phyloP scores from a whole-genome alignment of 1,140 invertebrate genomes.

The Dinothrombium tinctorium region DNA sequence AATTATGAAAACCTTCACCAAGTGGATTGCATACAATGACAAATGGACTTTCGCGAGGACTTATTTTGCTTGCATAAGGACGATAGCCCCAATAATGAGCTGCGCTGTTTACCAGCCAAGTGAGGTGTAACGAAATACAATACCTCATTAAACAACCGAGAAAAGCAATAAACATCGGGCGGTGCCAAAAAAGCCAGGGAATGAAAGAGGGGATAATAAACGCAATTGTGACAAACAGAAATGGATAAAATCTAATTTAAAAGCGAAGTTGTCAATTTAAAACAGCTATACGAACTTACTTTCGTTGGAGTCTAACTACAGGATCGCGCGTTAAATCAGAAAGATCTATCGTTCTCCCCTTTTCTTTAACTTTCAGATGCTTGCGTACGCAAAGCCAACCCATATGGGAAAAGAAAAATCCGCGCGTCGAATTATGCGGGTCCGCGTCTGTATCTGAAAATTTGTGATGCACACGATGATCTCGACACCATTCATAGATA shows the following conservation, averaged over 20 bases:
- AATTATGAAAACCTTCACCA: conserved; percentile 30
- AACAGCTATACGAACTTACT: too few relatives aligned
- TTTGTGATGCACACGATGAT: conserved; percentile 14
- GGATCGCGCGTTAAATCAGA: conserved; percentile 63
- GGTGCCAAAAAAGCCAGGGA: conserved; percentile 57
- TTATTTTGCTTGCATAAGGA: conserved; percentile 50
- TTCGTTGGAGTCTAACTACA: conserved; percentile 63
- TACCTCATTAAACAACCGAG: conserved; percentile 60
- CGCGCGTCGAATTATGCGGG: conserved; percentile 12
- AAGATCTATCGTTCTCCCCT: conserved; percentile 61
- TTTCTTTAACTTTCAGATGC: conserved; percentile 62
- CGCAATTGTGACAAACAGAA: conserved; percentile 49
- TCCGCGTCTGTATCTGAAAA: conserved; percentile 14
- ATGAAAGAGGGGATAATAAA: conserved; percentile 61
- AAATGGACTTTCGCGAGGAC: conserved; percentile 25
- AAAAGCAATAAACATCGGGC: conserved; percentile 47
- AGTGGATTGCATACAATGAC: conserved; percentile 23
- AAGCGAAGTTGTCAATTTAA: too few relatives aligned
- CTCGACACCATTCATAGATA: conserved; percentile 10
- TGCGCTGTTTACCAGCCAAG: conserved; percentile 85
- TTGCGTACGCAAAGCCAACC: not conserved
- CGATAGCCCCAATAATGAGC: conserved; percentile 73
- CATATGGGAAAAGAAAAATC: conserved; percentile 4
- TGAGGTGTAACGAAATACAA: conserved; percentile 55
- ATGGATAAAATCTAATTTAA: conserved; percentile 33